These are phyloP conservation scores for Nomada fabriciana DNA, from an alignment of 2,888 invertebrate genomes.

Conservation along the genomic window DNA sequence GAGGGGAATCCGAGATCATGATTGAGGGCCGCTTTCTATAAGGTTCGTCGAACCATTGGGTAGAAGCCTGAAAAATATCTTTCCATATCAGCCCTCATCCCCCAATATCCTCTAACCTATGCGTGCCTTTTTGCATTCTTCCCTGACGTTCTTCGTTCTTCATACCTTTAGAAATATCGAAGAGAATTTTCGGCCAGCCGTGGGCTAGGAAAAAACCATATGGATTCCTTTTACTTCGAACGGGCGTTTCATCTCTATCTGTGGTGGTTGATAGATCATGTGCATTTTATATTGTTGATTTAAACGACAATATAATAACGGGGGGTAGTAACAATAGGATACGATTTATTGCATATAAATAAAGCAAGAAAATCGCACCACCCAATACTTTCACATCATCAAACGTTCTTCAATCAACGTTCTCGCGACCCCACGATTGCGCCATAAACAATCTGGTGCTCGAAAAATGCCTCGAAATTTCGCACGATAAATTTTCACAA, in stretches of 20 bases:
- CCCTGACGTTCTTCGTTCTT: conserved; percentile 1
- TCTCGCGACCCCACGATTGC: background rate
- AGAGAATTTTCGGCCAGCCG: conserved; percentile 30
- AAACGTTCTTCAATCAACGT: conserved; percentile 12
- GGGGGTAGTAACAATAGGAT: too few species aligned
- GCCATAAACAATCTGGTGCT: too few species aligned
- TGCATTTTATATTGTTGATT: background rate
- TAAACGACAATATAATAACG: background rate
- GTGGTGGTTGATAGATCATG: background rate
- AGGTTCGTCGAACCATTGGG: conserved; percentile 47
- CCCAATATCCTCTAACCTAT: conserved; percentile 26
- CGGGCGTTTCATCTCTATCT: conserved; percentile 5
- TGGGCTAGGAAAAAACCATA: background rate
- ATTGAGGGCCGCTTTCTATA: conserved; percentile 65
- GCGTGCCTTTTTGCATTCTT: conserved; percentile 53
- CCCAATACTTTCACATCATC: background rate
- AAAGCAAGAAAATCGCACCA: too few species aligned
- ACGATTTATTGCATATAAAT: too few species aligned
- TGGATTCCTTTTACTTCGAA: conserved; percentile 20
- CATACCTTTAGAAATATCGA: conserved; percentile 33
- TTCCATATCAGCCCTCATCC: conserved; percentile 63
- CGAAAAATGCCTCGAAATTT: too few species aligned
- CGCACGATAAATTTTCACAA: too few species aligned
- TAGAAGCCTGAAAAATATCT: conserved; percentile 69
- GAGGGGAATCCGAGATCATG: conserved; percentile 54